Base-by-base conservation (phyloP, 2,888 invertebrate species). In the Lysandra bellargus region DNA sequence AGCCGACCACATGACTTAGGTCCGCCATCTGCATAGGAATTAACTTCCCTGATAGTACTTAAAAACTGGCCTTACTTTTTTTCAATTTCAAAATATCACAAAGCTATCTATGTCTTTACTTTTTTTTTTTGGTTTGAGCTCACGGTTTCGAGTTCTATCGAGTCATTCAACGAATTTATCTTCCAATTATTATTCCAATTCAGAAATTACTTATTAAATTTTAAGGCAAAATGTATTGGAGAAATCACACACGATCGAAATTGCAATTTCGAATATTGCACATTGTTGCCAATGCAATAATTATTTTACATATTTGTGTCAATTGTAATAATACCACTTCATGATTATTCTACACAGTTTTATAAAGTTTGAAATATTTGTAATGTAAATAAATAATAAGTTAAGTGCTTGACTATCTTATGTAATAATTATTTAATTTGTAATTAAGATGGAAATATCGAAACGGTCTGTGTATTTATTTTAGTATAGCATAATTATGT, bases 391-490 rank as follows among this genome's bases (percentile, higher is more conserved):
- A 92, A 90, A 90, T 91, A 91, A 90, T 86, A 91, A 91, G 89
- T 84, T 88, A 90, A 88, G 87, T 84, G 91, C 92, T 92, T 92
- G 84, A 84, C 83, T 83, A 83, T 84, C 81, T 80, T 87, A 88
- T 89, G 88, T 90, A 91, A 88, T 87, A 90, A 90, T 91, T 90
- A 93, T 92, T 91, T 92, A 91, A 89, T 88, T 91, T 92, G 88
- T 91, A 89, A 87, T 87, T 90, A 91, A 92, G 90, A 85, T 90
- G 85, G 88, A 88, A 85, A 88, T 93, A 92, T 89, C 86, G 88
- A 88, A 91, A 90, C 90, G 89, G 88, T 90, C 90, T 91, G 91
- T 93, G 93, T 94, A 94, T 94, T 94, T 94, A 94, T 94, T 94
- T 92, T 94, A 94, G 91, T 89, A 91, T 93, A 93, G 89, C 85